A percentile compares a stretch with the other conserved stretches of the same genome.
Conservation (phyloP, 2,113 vertebrate genomes). For the Tachycineta bicolor region DNA sequence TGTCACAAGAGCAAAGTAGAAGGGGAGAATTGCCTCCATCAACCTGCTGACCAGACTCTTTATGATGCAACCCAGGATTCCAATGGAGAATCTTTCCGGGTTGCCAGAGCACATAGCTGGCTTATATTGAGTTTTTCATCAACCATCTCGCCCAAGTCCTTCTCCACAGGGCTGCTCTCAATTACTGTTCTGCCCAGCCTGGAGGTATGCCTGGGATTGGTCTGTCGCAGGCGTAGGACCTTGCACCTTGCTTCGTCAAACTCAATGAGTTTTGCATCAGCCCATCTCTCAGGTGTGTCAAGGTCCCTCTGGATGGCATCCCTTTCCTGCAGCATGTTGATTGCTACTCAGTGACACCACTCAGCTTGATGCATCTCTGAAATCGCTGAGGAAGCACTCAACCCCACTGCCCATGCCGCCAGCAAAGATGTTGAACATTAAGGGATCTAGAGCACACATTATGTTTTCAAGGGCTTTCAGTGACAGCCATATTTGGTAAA, state of each 20-base stretch:
- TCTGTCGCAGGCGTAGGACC: background rate
- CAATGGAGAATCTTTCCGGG: background rate
- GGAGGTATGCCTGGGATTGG: background rate
- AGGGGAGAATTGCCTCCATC: background rate
- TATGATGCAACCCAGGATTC: background rate
- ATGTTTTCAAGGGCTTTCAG: background rate
- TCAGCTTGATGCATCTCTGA: background rate
- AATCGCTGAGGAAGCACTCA: background rate
- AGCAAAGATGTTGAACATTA: background rate
- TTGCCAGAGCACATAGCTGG: background rate
- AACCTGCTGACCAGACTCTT: background rate
- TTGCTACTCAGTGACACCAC: background rate
- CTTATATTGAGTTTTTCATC: background rate
- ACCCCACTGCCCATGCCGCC: background rate
- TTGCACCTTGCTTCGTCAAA: background rate
- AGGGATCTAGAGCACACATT: background rate
- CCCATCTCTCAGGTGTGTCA: background rate
- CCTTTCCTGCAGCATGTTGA: background rate
- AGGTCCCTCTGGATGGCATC: background rate
- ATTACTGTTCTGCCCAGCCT: background rate
- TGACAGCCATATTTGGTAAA: background rate
- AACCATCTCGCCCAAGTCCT: background rate
- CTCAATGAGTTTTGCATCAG: background rate
- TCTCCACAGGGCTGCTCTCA: background rate
- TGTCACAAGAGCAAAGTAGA: background rate